These are phyloP conservation scores for Amphiura filiformis DNA, from an alignment of 35 echinoderm and acorn worm genomes.

Conservation along the genomic window DNA sequence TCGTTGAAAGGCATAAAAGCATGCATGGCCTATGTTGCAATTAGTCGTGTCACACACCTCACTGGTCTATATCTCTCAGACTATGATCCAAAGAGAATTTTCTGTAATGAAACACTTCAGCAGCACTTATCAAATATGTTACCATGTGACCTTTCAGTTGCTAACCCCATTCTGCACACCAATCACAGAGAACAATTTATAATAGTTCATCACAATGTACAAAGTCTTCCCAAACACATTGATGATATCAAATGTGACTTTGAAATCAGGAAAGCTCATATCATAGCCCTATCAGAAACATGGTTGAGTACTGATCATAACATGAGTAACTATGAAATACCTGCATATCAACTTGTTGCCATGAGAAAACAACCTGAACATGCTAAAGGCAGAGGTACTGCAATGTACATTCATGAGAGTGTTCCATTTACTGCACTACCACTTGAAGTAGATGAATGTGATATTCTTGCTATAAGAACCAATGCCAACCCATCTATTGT, in stretches of 20 bases:
- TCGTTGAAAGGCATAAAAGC: not conserved
- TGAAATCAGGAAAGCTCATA: not conserved
- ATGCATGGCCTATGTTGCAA: slow-evolving; percentile 33
- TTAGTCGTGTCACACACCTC: slow-evolving; percentile 32
- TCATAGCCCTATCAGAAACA: slow-evolving; percentile 1
- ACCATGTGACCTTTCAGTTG: not conserved
- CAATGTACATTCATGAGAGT: not conserved
- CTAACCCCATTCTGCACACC: not conserved
- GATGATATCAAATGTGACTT: slow-evolving; percentile 7
- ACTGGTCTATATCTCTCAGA: slow-evolving; percentile 35
- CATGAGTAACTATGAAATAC: not conserved
- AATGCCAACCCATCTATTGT: too few relatives aligned
- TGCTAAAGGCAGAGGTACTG: not conserved
- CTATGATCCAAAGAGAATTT: slow-evolving; percentile 3
- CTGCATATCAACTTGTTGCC: not conserved
- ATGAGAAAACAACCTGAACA: not conserved
- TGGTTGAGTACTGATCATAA: not conserved
- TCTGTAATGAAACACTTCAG: not conserved
- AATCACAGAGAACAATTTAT: not conserved
- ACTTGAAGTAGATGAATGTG: too few relatives aligned
- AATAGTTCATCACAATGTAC: not conserved
- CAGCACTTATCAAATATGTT: not conserved
- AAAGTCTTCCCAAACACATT: not conserved
- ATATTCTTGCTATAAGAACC: not conserved
- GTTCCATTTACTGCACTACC: not conserved